Evolutionary conservation across 1,140 invertebrate species (phyloP).

Genomic region (Apis florea): DNA sequence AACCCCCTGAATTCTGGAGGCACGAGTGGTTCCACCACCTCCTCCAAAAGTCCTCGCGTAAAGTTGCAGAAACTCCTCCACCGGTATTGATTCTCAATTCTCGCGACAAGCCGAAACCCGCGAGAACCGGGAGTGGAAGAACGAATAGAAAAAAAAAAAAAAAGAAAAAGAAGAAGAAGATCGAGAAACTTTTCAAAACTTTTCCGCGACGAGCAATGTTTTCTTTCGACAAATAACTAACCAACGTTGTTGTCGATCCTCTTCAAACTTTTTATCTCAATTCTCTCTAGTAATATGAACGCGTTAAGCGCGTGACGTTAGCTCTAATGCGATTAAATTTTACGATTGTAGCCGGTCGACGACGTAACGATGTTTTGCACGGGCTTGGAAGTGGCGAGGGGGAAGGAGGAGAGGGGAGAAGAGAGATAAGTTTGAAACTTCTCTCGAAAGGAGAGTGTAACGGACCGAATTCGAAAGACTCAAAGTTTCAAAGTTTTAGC

Average conservation of each 20-base stretch:
- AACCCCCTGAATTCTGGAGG: constrained; percentile 66
- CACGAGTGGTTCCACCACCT: constrained; percentile 39
- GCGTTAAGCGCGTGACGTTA: background rate
- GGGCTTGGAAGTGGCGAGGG: background rate
- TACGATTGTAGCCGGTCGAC: constrained; percentile 16
- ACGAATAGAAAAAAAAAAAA: background rate
- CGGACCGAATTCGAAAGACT: background rate
- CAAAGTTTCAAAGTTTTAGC: background rate
- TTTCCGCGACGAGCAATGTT: constrained; percentile 20
- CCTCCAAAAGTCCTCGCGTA: constrained; percentile 41
- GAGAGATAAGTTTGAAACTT: constrained; percentile 16
- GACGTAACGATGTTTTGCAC: constrained; percentile 21
- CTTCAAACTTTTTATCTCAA: background rate
- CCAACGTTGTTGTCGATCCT: background rate
- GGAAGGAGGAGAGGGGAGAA: background rate
- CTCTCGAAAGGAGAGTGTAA: background rate
- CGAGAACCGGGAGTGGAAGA: background rate
- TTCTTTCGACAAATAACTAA: background rate
- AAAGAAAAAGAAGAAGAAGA: constrained; percentile 1
- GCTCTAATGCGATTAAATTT: constrained; percentile 9
- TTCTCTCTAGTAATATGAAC: background rate
- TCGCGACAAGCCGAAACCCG: constrained; percentile 50
- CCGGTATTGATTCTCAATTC: constrained; percentile 71
- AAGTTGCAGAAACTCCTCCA: constrained; percentile 71
- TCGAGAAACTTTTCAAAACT: constrained; percentile 28